A percentile compares a stretch with the other conserved stretches of the same genome.
Conservation (phyloP, 2,113 vertebrate species). For the Oenanthe melanoleuca region DNA sequence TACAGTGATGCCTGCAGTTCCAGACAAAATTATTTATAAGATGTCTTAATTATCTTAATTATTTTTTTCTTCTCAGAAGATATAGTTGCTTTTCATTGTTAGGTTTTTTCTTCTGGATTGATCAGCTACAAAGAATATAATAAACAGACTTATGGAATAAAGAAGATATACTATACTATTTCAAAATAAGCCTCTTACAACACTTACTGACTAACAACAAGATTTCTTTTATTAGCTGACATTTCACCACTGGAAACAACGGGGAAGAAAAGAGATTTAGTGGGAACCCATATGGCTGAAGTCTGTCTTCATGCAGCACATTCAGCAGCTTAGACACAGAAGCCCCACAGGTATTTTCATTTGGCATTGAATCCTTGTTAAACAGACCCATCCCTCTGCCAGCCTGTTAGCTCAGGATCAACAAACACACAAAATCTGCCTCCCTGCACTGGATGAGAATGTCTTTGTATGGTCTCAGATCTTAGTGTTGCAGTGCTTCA, state of each 20-base stretch:
- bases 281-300: neutral
- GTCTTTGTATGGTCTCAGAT: neutral
- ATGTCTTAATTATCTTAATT: neutral
- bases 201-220: neutral
- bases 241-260: neutral
- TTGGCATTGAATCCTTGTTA: accelerated
- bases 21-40: neutral
- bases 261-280: neutral
- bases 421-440: neutral
- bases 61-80: neutral
- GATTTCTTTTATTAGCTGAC: neutral
- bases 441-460: neutral
- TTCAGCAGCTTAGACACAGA: neutral
- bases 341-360: neutral
- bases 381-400: neutral
- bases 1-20: neutral
- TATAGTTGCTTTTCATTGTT: neutral
- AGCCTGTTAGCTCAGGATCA: neutral
- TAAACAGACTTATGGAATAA: neutral
- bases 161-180: neutral
- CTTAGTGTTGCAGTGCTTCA: accelerated
- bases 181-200: neutral
- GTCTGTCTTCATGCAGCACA: neutral
- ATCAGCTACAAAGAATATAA: neutral
- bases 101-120: neutral